A percentile compares a stretch with the other conserved stretches of the same genome.
These are phyloP conservation scores for Limulus polyphemus DNA, from an alignment of 2,888 invertebrate species.

Conservation along the genomic window DNA sequence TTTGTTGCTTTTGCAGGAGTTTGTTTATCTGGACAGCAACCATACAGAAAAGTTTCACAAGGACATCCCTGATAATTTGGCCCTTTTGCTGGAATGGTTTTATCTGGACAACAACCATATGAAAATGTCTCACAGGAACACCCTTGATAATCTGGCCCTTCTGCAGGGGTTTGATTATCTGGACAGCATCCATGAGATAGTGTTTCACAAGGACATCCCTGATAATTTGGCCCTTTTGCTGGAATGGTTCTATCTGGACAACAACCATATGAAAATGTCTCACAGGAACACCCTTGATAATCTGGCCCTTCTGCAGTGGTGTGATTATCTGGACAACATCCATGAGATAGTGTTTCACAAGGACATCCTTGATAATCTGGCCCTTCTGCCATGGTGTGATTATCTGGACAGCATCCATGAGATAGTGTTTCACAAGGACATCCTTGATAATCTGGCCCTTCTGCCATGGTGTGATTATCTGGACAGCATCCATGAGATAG, in stretches of 20 bases:
- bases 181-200: slow-evolving; percentile 48
- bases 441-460: slow-evolving; percentile 48
- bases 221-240: slow-evolving; percentile 43
- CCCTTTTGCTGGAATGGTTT: slow-evolving; percentile 62
- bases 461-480: slow-evolving; percentile 69
- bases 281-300: slow-evolving; percentile 12
- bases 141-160: not conserved
- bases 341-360: slow-evolving; percentile 30
- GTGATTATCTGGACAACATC: slow-evolving; percentile 44
- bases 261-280: slow-evolving; percentile 40
- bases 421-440: slow-evolving; percentile 44
- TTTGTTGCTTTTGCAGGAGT: slow-evolving; percentile 25
- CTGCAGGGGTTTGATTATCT: slow-evolving; percentile 37
- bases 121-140: slow-evolving; percentile 28
- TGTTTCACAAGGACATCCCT: slow-evolving; percentile 24
- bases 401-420: slow-evolving; percentile 77
- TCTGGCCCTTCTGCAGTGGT: slow-evolving; percentile 14
- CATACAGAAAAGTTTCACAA: slow-evolving; percentile 37
- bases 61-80: slow-evolving; percentile 11
- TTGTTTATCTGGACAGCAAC: slow-evolving; percentile 74
- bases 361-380: slow-evolving; percentile 69
- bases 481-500: slow-evolving; percentile 62
- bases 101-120: slow-evolving; percentile 78
- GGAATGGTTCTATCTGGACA: slow-evolving; percentile 51
- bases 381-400: slow-evolving; percentile 62